Evolutionary conservation across 2,888 invertebrate genomes (phyloP).

Genomic region (Vesta saturnalis): DNA sequence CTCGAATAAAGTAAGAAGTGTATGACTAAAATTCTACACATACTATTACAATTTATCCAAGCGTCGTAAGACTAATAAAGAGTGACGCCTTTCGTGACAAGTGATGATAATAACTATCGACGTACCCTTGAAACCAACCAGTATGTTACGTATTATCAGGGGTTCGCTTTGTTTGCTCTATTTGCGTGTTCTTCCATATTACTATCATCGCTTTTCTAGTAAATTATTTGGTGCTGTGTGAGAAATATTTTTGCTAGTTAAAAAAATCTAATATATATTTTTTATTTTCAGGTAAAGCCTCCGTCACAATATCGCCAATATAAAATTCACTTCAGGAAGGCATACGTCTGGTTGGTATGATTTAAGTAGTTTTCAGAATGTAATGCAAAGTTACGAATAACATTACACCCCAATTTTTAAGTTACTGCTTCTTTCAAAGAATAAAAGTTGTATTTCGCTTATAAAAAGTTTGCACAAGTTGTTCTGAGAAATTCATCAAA

Average conservation of each 20-base stretch:
- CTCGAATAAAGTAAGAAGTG: too few species aligned
- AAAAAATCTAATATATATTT: too few species aligned
- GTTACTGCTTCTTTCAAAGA: not conserved
- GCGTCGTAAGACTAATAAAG: constrained; percentile 34
- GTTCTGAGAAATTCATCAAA: not conserved
- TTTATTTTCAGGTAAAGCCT: not conserved
- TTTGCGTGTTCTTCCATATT: not conserved
- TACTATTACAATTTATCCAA: constrained; percentile 18
- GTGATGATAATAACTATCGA: constrained; percentile 33
- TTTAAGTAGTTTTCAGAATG: not conserved
- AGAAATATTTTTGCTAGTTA: too few species aligned
- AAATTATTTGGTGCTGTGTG: too few species aligned
- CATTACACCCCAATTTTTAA: not conserved
- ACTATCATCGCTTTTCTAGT: not conserved
- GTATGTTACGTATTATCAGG: constrained; percentile 19
- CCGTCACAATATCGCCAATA: too few species aligned
- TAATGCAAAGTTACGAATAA: not conserved
- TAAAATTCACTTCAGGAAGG: not conserved
- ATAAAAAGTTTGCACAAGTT: constrained; percentile 7
- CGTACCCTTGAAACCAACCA: constrained; percentile 31
- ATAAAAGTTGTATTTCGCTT: constrained; percentile 6
- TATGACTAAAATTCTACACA: too few species aligned
- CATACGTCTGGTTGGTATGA: not conserved
- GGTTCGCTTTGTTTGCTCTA: constrained; percentile 12
- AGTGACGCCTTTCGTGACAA: constrained; percentile 36